Evolutionary conservation across 2,113 vertebrate species (phyloP), one percentile per base, ranked within the genome.

Genomic region (Eretmodus cyanostictus): DNA sequence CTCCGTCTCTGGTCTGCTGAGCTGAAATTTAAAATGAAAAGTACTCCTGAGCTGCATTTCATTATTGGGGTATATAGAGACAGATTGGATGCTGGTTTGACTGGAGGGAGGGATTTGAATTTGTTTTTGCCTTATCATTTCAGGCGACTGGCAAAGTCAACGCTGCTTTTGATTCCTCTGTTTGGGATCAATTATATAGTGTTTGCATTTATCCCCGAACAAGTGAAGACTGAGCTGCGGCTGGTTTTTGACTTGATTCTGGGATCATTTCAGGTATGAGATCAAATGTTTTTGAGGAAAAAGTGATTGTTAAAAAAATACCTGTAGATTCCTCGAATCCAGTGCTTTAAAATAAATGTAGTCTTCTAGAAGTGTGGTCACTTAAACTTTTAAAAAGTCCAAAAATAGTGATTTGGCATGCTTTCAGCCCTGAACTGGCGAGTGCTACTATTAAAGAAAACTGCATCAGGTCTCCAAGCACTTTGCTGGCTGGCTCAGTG

Each of bases 141-240:
- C 95, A 99, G 99, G 97, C 97, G 98, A 86, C 95, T 99, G 91
- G 97, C 98, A 17, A 99, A 99, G 92, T 99, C 99, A n/a, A 99
- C 98, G 0, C 96, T 99, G 86, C 97, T 99, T 84, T 94, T 99
- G 94, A 99, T 99, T 87, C 99, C 99, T 13, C 96, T 99, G 40
- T 99, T 99, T 55, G 99, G 99, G 13, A 96, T 98, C 22, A 99
- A 99, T 93, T 99, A 98, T 86, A 97, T 98, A 55, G 96, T 99
- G 91, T 99, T 99, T 63, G 98, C 97, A 81, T 99, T 98, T 96
- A 98, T 98, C 89, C 98, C 98, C 0, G 98, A 98, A 90, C 97
- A 98, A 85, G 96, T 98, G 59, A 97, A 97, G 93, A 96, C 96
- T 14, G 95, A 97, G 79, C 93, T 98, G 13, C 97, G 97, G 57